Conservation (phyloP, 92 coral and sea anemone species). For the Desmophyllum pertusum region DNA sequence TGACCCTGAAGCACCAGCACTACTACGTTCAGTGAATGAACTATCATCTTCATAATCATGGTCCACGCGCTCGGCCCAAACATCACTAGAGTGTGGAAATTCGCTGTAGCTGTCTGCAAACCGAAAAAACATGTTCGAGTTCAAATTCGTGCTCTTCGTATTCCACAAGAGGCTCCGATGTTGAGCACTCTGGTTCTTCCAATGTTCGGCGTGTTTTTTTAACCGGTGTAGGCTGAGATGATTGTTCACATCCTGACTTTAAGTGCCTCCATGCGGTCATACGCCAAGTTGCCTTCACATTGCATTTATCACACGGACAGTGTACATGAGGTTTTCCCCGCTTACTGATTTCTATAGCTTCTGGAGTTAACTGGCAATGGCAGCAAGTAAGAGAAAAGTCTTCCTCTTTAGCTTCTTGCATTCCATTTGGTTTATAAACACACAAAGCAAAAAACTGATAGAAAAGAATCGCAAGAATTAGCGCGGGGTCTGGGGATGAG, state of each 20-base stretch:
- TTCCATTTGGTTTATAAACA: constrained; percentile 15
- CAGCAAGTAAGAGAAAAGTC: constrained; percentile 42
- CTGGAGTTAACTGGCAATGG: constrained; percentile 41
- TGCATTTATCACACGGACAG: constrained; percentile 60
- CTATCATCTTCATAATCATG: not conserved
- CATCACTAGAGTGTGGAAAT: constrained; percentile 14
- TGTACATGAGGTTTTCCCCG: constrained; percentile 63
- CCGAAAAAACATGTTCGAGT: constrained; percentile 4
- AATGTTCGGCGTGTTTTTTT: constrained; percentile 9
- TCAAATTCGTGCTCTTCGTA: constrained; percentile 9
- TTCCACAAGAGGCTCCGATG: constrained; percentile 21
- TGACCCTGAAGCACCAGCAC: constrained; percentile 20
- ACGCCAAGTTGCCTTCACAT: constrained; percentile 55
- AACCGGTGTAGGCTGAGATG: not conserved
- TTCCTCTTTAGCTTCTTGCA: constrained; percentile 30
- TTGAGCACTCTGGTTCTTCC: constrained; percentile 7
- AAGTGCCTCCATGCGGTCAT: constrained; percentile 67
- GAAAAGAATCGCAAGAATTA: not conserved
- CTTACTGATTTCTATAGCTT: constrained; percentile 48
- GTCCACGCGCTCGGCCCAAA: not conserved
- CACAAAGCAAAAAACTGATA: no score
- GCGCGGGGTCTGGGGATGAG: no score
- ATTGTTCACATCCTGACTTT: constrained; percentile 12
- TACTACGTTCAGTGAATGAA: constrained; percentile 3
- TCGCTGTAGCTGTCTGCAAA: constrained; percentile 4